Evolutionary conservation across 2,888 invertebrate species (phyloP).

Genomic region (Spilarctia lutea): DNA sequence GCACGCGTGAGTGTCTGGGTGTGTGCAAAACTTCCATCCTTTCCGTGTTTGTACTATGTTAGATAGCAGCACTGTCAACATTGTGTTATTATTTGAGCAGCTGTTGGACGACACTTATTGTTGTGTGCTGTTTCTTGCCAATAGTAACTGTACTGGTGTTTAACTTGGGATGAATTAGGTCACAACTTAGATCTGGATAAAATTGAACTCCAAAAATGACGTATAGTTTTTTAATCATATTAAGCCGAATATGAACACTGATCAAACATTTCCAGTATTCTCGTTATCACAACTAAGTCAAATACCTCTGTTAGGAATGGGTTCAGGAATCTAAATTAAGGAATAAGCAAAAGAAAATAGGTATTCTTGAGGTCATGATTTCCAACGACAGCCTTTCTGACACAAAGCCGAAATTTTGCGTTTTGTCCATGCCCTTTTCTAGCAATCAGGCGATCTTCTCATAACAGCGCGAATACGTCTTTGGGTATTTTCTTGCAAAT

Average conservation of each 20-base stretch:
- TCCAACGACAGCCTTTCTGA: background rate
- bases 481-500: background rate
- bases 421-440: background rate
- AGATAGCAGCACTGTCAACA: conserved; percentile 23
- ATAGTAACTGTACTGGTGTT: background rate
- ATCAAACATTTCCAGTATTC: background rate
- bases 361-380: background rate
- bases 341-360: background rate
- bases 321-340: background rate
- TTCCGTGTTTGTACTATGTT: conserved; percentile 24
- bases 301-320: background rate
- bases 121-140: background rate
- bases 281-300: background rate
- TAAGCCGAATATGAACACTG: background rate
- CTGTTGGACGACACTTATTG: conserved; percentile 4
- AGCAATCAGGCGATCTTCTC: too few species aligned
- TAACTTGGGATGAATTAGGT: background rate
- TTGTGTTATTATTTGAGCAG: conserved; percentile 15
- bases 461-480: too few species aligned
- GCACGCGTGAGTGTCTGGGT: conserved; percentile 3
- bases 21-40: conserved; percentile 20
- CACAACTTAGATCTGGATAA: background rate
- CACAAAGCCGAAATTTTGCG: background rate
- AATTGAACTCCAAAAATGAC: background rate
- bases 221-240: background rate